phyloP scores from a whole-genome alignment of 2,888 invertebrate genomes.

The Thera britannica region DNA sequence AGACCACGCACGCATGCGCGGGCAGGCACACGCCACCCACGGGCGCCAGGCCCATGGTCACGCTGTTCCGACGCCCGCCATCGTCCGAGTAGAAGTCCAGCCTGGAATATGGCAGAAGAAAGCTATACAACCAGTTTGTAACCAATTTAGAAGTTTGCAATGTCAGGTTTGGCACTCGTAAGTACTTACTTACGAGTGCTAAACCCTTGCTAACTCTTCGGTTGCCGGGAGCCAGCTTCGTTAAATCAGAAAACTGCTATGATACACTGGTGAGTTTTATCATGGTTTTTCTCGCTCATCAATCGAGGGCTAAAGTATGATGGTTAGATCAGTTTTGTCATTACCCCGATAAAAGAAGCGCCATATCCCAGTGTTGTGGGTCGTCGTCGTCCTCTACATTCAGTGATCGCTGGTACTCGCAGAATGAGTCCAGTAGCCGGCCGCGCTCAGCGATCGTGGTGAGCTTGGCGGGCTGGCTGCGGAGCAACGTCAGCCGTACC shows the following conservation, averaged over 20 bases:
- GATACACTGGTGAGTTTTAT: too few species aligned
- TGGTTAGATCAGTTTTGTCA: neutral
- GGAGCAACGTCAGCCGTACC: constrained; percentile 89
- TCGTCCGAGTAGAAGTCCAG: constrained; percentile 90
- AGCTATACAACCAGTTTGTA: neutral
- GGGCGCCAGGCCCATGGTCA: constrained; percentile 93
- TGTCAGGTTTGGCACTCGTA: too few species aligned
- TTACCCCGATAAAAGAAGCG: constrained; percentile 89
- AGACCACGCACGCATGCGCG: constrained; percentile 90
- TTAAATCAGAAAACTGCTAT: too few species aligned
- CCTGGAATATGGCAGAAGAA: constrained; percentile 63
- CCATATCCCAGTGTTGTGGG: constrained; percentile 93
- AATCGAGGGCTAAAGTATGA: too few species aligned
- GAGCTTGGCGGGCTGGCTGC: constrained; percentile 86
- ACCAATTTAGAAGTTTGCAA: too few species aligned
- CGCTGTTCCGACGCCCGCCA: constrained; percentile 88
- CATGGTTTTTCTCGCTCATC: too few species aligned
- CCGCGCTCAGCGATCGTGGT: constrained; percentile 88
- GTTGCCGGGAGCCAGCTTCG: too few species aligned
- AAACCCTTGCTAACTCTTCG: too few species aligned
- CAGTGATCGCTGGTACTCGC: constrained; percentile 87
- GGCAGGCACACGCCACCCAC: constrained; percentile 91
- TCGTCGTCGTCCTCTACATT: constrained; percentile 88
- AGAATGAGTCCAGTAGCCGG: constrained; percentile 89
- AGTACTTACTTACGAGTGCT: too few species aligned